These are phyloP conservation scores for Drosophila sproati DNA, from an alignment of 1,140 invertebrate species.

Conservation along the genomic window DNA sequence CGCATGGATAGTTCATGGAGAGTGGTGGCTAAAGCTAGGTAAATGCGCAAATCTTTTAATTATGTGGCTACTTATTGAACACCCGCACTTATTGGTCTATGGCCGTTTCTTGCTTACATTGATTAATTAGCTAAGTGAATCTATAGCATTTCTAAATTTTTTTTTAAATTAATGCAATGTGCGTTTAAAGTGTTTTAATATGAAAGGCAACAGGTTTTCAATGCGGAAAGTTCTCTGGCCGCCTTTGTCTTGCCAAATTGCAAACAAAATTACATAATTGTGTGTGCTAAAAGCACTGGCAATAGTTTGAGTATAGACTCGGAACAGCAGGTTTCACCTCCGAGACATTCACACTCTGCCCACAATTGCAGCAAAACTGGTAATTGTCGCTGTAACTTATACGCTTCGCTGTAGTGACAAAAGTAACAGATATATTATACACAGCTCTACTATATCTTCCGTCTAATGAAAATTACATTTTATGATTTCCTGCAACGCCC, in stretches of 20 bases:
- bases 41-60: constrained; percentile 72
- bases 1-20: constrained; percentile 25
- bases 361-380: constrained; percentile 53
- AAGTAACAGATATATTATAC: constrained; percentile 58
- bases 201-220: constrained; percentile 27
- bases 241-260: constrained; percentile 35
- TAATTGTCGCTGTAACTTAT: constrained; percentile 54
- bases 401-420: constrained; percentile 46
- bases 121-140: constrained; percentile 66
- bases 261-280: constrained; percentile 60
- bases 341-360: constrained; percentile 68
- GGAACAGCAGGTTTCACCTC: constrained; percentile 44
- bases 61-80: constrained; percentile 51
- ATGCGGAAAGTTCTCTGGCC: constrained; percentile 8
- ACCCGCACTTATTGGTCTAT: constrained; percentile 55
- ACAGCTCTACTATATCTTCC: constrained; percentile 61
- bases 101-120: constrained; percentile 37
- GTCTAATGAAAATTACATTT: constrained; percentile 73
- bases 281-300: constrained; percentile 26
- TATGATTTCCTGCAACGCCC: constrained; percentile 73
- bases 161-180: constrained; percentile 26
- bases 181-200: constrained; percentile 6
- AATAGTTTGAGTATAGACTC: constrained; percentile 2
- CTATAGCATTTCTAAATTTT: constrained; percentile 42
- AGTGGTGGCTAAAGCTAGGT: constrained; percentile 29